phyloP scores from a whole-genome alignment of 1,140 invertebrate genomes.

The Diploscapter pachys region DNA sequence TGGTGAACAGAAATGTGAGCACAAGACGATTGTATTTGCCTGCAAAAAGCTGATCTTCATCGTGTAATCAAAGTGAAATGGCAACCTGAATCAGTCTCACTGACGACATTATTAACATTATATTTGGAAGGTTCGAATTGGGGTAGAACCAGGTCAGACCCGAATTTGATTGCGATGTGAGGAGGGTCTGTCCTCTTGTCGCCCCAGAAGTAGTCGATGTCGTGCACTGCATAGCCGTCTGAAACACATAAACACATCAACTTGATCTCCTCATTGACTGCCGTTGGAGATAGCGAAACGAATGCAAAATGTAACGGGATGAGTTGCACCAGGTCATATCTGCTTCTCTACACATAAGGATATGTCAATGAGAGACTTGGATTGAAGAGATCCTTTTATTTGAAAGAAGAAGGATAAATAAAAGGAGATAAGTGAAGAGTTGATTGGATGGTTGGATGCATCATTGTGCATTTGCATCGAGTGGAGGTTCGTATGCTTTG shows the following conservation, averaged over 20 bases:
- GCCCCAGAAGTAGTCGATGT: conserved; percentile 47
- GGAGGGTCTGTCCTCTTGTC: conserved; percentile 33
- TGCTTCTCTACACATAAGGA: no score
- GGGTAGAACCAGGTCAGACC: conserved; percentile 45
- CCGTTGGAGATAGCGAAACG: neutral
- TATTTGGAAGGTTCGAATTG: conserved; percentile 51
- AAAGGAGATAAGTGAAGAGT: neutral
- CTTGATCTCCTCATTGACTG: neutral
- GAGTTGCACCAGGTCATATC: conserved; percentile 17
- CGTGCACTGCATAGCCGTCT: conserved; percentile 41
- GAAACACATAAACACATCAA: conserved; percentile 8
- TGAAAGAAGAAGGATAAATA: no score
- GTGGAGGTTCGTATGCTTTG: conserved; percentile 1
- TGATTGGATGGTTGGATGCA: neutral
- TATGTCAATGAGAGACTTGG: conserved; percentile 7
- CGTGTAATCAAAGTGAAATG: neutral
- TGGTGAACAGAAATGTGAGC: conserved; percentile 84
- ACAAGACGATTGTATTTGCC: conserved; percentile 56
- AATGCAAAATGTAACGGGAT: neutral
- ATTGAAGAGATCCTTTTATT: neutral
- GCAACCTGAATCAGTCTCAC: conserved; percentile 49
- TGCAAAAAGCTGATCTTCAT: conserved; percentile 32
- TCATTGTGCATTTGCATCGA: neutral
- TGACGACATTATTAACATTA: conserved; percentile 45
- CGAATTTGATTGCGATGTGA: conserved; percentile 45